These are phyloP conservation scores for Erpetoichthys calabaricus DNA, from an alignment of 2,797 vertebrate genomes.

Conservation along the genomic window DNA sequence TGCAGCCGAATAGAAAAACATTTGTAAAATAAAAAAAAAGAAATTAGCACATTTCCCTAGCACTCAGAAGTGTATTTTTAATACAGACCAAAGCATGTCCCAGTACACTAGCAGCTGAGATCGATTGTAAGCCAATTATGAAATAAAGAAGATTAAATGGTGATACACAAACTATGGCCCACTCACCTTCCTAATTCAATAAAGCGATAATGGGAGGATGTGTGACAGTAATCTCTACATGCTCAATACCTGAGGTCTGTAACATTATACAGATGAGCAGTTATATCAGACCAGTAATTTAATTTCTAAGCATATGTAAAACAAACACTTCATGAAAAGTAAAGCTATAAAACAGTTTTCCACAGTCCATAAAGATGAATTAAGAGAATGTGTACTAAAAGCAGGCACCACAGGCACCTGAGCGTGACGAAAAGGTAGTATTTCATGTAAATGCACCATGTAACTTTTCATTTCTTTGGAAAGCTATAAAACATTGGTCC, in stretches of 20 bases:
- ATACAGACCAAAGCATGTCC: slow-evolving; percentile 2
- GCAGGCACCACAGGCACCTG: too few relatives aligned
- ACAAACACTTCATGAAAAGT: too few relatives aligned
- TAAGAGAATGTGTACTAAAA: too few relatives aligned
- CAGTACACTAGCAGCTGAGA: slow-evolving; percentile 25
- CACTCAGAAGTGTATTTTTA: neutral
- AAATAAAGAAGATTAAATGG: slow-evolving; percentile 33
- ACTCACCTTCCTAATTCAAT: slow-evolving; percentile 23
- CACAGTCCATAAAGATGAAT: too few relatives aligned
- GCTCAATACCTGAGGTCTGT: neutral
- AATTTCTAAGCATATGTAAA: neutral
- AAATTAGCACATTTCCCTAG: neutral
- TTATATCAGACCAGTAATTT: neutral
- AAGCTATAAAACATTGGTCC: too few relatives aligned
- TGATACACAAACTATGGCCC: slow-evolving; percentile 20
- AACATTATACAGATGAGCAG: slow-evolving; percentile 2
- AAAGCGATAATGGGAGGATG: slow-evolving; percentile 13
- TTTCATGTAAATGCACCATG: too few relatives aligned
- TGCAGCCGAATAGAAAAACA: neutral
- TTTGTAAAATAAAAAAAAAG: neutral
- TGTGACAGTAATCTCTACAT: neutral
- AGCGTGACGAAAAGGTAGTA: too few relatives aligned
- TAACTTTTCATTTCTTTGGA: too few relatives aligned
- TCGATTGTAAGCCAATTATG: slow-evolving; percentile 26
- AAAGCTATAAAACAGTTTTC: too few relatives aligned